Base-by-base conservation (phyloP, 2,888 invertebrate genomes). In the Rotaria magnacalcarata region DNA sequence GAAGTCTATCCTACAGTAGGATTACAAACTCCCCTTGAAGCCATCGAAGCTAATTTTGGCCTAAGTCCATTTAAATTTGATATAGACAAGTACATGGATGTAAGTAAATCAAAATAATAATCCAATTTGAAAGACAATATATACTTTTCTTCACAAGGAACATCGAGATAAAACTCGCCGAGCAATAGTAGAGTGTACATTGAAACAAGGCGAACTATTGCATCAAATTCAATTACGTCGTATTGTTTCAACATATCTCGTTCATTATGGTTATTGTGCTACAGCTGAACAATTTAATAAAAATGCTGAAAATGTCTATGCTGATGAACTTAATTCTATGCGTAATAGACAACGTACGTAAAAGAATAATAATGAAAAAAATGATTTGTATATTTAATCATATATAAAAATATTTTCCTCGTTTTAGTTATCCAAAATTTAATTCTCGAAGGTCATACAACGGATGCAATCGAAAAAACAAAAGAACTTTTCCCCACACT, bases 1-100 rank as follows among this genome's bases (percentile, higher is more conserved):
- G 96, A 96, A 92, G 93, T 99, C 87, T 99, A 96, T 92, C 98
- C 99, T 43, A 98, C 97, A 27, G 97, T 99, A 88, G 99, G 99
- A 0, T 93, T 99, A 87, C 99, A 99, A 92, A 98, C 97, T 58
- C 96, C 97, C 16, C 97, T 97, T 84, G 98, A 98, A 93, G 95
- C 97, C 88, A 96, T 97, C 86, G 97, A 97, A 92, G 97, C 97
- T 4, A 99, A 99, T 93, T 99, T 99, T 92, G 99, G 99, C 0
- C 96, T 97, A 91, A 94, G 94, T 89, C 97, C 97, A 41, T 99
- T 99, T 92, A 94, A 96, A 90, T 99, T 96, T 92, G 96, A 99
- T 92, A 96, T 99, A 89, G 84, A 87, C 21, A 86, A 87, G 24
- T 87, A 85, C 84, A 85, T 87, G 41, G 43, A 47, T 47, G 80